These are phyloP conservation scores for Ormyrus rosae DNA, from an alignment of 2,888 invertebrate genomes.

Conservation along the genomic window DNA sequence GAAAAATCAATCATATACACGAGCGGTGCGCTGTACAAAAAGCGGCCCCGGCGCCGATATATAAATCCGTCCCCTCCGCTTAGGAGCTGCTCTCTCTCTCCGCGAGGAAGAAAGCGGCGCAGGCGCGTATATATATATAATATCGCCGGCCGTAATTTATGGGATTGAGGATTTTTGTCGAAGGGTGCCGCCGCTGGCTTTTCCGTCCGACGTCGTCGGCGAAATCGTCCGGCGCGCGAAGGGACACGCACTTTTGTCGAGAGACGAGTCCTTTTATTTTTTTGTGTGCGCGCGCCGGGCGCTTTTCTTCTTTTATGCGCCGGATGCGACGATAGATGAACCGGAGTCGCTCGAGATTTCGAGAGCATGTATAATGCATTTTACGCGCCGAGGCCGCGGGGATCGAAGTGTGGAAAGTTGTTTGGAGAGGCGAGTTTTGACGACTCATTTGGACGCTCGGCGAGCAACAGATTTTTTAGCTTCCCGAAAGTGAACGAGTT, in stretches of 20 bases:
- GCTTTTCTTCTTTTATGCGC: neutral
- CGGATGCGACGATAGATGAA: too few relatives aligned
- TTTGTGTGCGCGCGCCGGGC: neutral
- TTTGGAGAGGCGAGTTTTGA: too few relatives aligned
- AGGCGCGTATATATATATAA: neutral
- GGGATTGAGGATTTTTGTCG: conserved; percentile 56
- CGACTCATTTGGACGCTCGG: too few relatives aligned
- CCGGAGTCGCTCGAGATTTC: too few relatives aligned
- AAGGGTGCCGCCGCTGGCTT: conserved; percentile 57
- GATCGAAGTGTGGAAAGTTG: too few relatives aligned
- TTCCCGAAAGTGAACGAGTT: too few relatives aligned
- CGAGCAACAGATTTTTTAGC: too few relatives aligned
- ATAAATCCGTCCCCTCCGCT: neutral
- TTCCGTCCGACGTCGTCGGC: conserved; percentile 63
- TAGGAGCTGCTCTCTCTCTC: conserved; percentile 26
- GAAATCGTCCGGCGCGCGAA: conserved; percentile 66
- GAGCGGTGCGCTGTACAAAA: too few relatives aligned
- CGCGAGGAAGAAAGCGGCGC: conserved; percentile 7
- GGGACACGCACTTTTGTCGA: conserved; percentile 50
- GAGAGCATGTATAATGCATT: too few relatives aligned
- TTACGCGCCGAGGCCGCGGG: too few relatives aligned
- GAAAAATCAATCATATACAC: conserved; percentile 51
- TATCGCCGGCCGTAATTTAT: conserved; percentile 65
- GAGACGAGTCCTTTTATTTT: neutral
- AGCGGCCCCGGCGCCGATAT: conserved; percentile 7